Base-by-base conservation (phyloP, 2,113 vertebrate species). In the Cervus canadensis region DNA sequence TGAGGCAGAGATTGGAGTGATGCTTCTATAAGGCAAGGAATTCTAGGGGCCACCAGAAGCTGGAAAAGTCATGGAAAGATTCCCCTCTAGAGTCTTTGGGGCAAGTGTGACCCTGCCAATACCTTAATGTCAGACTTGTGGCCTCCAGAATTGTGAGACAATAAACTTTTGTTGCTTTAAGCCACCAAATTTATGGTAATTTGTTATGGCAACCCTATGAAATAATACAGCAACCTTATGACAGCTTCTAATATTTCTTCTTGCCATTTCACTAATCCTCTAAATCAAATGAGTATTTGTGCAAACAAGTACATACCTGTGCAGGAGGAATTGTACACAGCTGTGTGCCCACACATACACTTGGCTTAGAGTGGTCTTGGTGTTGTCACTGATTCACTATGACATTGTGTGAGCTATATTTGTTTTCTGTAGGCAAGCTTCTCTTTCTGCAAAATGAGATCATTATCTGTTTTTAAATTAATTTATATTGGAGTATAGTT, bases 121-220 rank as follows among this genome's bases (percentile, higher is more conserved):
- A 76, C 23, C 19, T 56, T 85, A 3, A 50, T 78, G 76, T 82
- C 56, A 86, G 40, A 57, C 8, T 54, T 87, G 54, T 60, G 92
- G 40, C 6, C 19, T 93, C 81, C 33, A 83, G 45, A 91, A 87
- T 86, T 95, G 28, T 86, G 28, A 62, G 57, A 89, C 5, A 89
- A 96, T 62, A 67, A 2, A 79, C 89, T 91, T 45, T 45, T 96
- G 28, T 96, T 93, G 36, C 84, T 93, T 94, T 89, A 76, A 89
- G 71, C 33, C 50, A 87, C 16, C 48, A 91, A 54, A 79, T 54
- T 84, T 89, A 94, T 76, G 43, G 7, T 67, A 36, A 79, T 91
- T 92, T 97, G 12, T 83, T 92, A 91, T 43, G 60, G 43, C 4
- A 93, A 26, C 2, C 56, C 21, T 76, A 76, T 85, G 57, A 79